These are phyloP conservation scores for Lypha dubia DNA, from an alignment of 2,888 invertebrate species.

Conservation along the genomic window DNA sequence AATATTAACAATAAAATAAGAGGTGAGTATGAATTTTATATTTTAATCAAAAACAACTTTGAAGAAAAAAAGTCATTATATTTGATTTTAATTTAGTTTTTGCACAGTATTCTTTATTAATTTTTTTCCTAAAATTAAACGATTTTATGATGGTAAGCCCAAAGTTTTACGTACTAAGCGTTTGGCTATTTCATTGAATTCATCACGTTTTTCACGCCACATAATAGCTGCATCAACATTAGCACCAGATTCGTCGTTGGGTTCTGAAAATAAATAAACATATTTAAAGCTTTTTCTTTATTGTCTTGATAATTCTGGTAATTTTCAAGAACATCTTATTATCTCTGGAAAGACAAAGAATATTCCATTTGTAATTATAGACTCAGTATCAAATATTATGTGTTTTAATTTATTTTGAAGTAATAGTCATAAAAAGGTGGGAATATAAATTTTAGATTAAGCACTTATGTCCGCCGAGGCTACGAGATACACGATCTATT, in stretches of 20 bases:
- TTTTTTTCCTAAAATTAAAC: constrained; percentile 28
- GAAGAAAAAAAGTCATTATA: neutral
- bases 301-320: too few relatives aligned
- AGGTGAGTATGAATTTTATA: neutral
- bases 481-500: too few relatives aligned
- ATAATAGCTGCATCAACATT: constrained; percentile 99
- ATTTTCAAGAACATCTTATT: too few relatives aligned
- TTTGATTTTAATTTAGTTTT: constrained; percentile 41
- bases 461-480: too few relatives aligned
- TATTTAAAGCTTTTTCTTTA: too few relatives aligned
- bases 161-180: constrained; percentile 95
- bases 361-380: too few relatives aligned
- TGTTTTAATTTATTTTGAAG: too few relatives aligned
- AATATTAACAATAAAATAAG: too few relatives aligned
- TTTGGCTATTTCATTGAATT: constrained; percentile 97
- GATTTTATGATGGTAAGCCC: constrained; percentile 85
- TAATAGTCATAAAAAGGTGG: too few relatives aligned
- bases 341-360: too few relatives aligned
- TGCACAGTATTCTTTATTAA: constrained; percentile 21
- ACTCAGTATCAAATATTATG: too few relatives aligned
- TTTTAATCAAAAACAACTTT: neutral
- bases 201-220: constrained; percentile 97
- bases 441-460: too few relatives aligned
- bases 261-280: constrained; percentile 88
- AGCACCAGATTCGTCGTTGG: constrained; percentile 99